Conservation (phyloP, 92 coral and sea anemone species). For the Zoanthus sociatus region DNA sequence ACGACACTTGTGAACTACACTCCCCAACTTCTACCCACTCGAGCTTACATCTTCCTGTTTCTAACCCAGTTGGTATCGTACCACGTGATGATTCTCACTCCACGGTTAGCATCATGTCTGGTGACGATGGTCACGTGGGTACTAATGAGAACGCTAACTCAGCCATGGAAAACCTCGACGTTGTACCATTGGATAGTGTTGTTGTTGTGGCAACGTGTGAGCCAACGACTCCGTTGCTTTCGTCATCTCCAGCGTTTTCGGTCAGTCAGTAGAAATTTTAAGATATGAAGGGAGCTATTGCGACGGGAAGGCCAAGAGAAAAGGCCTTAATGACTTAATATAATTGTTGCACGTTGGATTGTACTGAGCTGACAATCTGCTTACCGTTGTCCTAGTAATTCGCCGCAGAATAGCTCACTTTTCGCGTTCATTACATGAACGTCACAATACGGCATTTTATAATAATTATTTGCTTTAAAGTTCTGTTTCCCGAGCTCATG, state of each 20-base stretch:
- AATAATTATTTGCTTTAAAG: too few relatives aligned
- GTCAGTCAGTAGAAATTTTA: not conserved
- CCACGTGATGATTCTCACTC: constrained; percentile 22
- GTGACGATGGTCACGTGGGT: constrained; percentile 1
- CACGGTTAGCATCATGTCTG: not conserved
- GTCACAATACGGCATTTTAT: too few relatives aligned
- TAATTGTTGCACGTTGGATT: too few relatives aligned
- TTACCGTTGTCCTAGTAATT: too few relatives aligned
- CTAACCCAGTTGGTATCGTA: constrained; percentile 48
- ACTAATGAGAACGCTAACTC: not conserved
- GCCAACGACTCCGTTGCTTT: constrained; percentile 1
- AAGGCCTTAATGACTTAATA: too few relatives aligned
- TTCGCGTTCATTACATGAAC: too few relatives aligned
- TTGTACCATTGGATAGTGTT: constrained; percentile 3
- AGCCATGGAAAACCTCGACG: constrained; percentile 15
- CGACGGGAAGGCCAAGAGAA: too few relatives aligned
- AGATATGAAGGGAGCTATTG: too few relatives aligned
- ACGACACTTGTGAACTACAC: constrained; percentile 72
- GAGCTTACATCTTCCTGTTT: constrained; percentile 42
- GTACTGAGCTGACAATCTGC: too few relatives aligned
- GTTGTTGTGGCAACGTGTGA: constrained; percentile 36
- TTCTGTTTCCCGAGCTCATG: too few relatives aligned
- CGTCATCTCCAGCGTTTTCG: constrained; percentile 18
- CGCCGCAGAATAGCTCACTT: too few relatives aligned
- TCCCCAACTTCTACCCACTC: constrained; percentile 54